phyloP scores from a whole-genome alignment of 1,140 invertebrate genomes.

The Cylas formicarius region DNA sequence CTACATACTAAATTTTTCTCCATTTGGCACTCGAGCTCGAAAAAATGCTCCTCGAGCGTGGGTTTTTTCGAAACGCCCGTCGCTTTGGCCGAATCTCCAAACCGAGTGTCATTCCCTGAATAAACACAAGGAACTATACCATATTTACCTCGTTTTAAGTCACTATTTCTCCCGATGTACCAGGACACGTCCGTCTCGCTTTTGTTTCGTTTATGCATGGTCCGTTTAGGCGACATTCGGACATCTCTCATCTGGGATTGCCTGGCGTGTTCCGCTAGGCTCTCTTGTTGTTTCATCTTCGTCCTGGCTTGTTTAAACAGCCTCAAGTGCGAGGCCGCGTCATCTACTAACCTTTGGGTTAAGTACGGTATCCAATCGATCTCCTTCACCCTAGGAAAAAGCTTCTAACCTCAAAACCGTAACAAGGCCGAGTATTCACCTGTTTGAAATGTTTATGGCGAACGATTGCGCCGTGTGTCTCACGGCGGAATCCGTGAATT shows the following conservation, averaged over 20 bases:
- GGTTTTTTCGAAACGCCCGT: conserved; percentile 34
- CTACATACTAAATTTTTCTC: conserved; percentile 67
- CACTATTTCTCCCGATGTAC: conserved; percentile 45
- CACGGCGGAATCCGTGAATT: conserved; percentile 46
- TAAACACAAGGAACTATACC: not conserved
- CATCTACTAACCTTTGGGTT: conserved; percentile 80
- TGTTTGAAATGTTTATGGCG: conserved; percentile 51
- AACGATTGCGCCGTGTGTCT: conserved; percentile 50
- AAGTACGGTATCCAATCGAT: conserved; percentile 85
- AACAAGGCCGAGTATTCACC: conserved; percentile 29
- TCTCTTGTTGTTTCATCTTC: conserved; percentile 50
- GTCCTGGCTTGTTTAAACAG: conserved; percentile 70
- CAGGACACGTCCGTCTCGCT: conserved; percentile 63
- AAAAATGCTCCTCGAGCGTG: conserved; percentile 70
- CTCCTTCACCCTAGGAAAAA: conserved; percentile 64
- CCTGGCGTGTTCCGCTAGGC: conserved; percentile 44
- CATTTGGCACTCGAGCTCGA: conserved; percentile 80
- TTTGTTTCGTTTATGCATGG: conserved; percentile 56
- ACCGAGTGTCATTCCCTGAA: not conserved
- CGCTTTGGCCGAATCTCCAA: conserved; percentile 27
- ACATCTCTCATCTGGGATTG: conserved; percentile 44
- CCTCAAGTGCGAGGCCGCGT: conserved; percentile 80
- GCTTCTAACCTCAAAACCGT: not conserved
- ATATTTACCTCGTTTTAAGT: conserved; percentile 28
- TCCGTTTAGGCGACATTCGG: conserved; percentile 43